Evolutionary conservation across 2,888 invertebrate genomes (phyloP), one percentile per base, ranked within the genome.

Genomic region (Pseudococcus longispinus): DNA sequence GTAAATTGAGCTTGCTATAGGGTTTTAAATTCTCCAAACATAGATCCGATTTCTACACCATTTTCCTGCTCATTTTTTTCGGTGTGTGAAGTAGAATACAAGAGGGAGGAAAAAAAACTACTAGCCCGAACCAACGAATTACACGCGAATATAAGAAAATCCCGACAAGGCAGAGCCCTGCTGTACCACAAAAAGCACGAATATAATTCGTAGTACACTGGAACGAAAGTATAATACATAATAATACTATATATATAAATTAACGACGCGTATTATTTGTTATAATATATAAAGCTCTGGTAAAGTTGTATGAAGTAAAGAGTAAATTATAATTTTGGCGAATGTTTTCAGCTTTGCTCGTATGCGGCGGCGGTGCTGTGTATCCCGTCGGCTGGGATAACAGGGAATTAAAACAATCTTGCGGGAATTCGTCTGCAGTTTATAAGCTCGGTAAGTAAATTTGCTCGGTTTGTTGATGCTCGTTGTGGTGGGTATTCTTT

Each of bases 331-430:
- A 37, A 83, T 84, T 46, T 85, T 87, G 4, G 85, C 74, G 70
- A 70, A 82, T 77, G 89, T 89, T 92, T 92, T 88, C 91, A 93
- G 93, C 92, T 87, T 90, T 92, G 89, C 91, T 93, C 89, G 92
- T 94, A 89, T 91, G 92, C 89, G 91, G 92, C 55, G 93, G 93
- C 32, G 91, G 92, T 87, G 92, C 92, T 83, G 91, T 93, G 89
- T 94, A 93, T 90, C 93, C 94, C 29, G 90, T 93, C 87, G 94
- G 94, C 88, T 94, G 93, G 93, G 93, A 93, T 89, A 93, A 93
- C 90, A 91, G 92, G 88, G 93, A 94, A 91, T 93, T 94, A 74
- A 91, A 92, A 89, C 93, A 93, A 89, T 93, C 93, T 88, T 94
- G 94, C 89, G 93, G 93, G 84, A 91, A 92, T 89, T 90, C 91